Conservation (phyloP, 2,888 invertebrate genomes). For the Liopterus haemorrhoidalis region DNA sequence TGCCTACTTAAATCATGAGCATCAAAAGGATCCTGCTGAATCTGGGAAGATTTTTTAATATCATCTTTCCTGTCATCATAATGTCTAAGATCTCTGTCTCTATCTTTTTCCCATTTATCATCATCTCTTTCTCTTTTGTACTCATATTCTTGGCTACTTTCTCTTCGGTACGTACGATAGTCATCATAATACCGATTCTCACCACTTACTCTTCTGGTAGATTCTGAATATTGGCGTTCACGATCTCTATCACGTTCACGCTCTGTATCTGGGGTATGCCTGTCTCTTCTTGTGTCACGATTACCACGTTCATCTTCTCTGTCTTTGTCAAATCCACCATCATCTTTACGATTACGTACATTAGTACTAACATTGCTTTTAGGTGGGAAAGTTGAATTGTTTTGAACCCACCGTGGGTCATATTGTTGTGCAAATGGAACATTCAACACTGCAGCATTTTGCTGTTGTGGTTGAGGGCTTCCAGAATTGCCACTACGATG, state of each 20-base stretch:
- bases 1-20: constrained; percentile 31
- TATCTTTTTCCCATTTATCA: constrained; percentile 37
- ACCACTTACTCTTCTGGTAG: constrained; percentile 33
- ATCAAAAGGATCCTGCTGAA: constrained; percentile 31
- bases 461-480: constrained; percentile 18
- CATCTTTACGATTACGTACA: constrained; percentile 22
- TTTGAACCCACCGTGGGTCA: constrained; percentile 36
- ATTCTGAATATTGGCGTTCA: constrained; percentile 36
- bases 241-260: constrained; percentile 34
- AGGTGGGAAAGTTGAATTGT: constrained; percentile 15
- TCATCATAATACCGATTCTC: constrained; percentile 44
- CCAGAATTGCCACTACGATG: constrained; percentile 12
- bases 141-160: constrained; percentile 33
- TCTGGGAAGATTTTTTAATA: constrained; percentile 11
- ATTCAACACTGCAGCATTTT: constrained; percentile 18
- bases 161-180: constrained; percentile 37
- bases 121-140: constrained; percentile 37
- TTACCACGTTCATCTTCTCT: constrained; percentile 39
- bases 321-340: constrained; percentile 32
- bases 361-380: constrained; percentile 11
- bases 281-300: constrained; percentile 27
- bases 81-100: constrained; percentile 20
- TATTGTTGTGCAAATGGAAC: constrained; percentile 37
- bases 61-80: constrained; percentile 29
- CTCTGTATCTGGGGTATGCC: constrained; percentile 35